A percentile compares a stretch with the other conserved stretches of the same genome.
phyloP scores from a whole-genome alignment of 1,140 invertebrate genomes.

The Drosophila setifemur region DNA sequence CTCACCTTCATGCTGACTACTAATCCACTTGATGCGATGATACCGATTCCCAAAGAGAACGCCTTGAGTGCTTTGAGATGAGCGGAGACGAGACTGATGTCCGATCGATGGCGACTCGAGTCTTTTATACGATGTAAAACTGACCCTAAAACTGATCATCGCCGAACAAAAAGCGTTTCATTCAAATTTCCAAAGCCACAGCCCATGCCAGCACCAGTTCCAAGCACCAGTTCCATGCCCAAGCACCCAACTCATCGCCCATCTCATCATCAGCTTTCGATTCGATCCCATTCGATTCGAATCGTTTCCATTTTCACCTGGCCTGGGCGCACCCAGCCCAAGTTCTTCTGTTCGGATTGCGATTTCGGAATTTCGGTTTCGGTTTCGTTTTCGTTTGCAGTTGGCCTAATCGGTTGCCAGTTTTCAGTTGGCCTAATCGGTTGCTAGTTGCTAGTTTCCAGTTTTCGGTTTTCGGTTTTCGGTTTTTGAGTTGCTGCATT shows the following conservation, averaged over 20 bases:
- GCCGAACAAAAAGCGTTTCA: conserved; percentile 62
- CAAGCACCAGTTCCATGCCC: neutral
- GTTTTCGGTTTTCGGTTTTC: conserved; percentile 28
- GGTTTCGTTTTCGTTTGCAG: too few species aligned
- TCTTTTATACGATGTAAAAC: conserved; percentile 63
- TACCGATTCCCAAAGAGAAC: conserved; percentile 43
- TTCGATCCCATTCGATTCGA: too few species aligned
- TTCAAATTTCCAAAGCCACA: conserved; percentile 64
- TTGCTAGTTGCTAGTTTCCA: conserved; percentile 1
- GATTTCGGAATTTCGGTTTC: conserved; percentile 17
- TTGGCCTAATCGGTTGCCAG: conserved; percentile 4
- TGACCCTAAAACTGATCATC: neutral
- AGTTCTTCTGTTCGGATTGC: conserved; percentile 34
- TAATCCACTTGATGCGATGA: conserved; percentile 53
- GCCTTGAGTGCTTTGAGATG: conserved; percentile 42
- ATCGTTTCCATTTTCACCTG: conserved; percentile 54
- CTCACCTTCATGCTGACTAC: conserved; percentile 74
- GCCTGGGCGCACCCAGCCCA: conserved; percentile 32
- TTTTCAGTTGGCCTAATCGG: conserved; percentile 13
- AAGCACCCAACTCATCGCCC: neutral
- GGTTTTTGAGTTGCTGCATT: conserved; percentile 68
- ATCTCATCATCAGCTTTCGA: conserved; percentile 18
- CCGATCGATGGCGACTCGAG: conserved; percentile 10
- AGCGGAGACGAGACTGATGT: conserved; percentile 63
- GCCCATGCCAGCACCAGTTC: conserved; percentile 2